Evolutionary conservation across 1,140 invertebrate species (phyloP), one percentile per base, ranked within the genome.

Genomic region (Tetragnatha versicolor): DNA sequence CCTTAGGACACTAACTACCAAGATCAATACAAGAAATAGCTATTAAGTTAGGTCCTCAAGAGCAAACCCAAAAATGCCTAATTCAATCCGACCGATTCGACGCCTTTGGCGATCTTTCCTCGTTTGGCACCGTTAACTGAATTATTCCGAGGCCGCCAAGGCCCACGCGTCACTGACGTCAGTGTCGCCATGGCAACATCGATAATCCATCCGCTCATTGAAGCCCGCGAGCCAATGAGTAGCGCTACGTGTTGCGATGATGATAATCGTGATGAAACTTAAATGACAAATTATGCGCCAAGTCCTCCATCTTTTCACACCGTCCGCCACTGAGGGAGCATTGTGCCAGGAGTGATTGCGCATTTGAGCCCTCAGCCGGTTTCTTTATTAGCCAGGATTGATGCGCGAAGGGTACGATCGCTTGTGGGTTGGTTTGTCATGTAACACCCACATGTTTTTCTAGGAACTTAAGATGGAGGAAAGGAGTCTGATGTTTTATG

Each of bases 201-300:
- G 72, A 75, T 75, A 75, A 75, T 75, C 72, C 45, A 75, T 63
- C 58, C 58, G 55, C 58, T 75, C 72, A 75, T 75, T 75, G 55
- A 75, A 37, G 72, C 58, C 42, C 72, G 31, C 29, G 72, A 75
- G 58, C 72, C 72, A 75, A 75, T 75, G 72, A 63, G 42, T 63
- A 58, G 42, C 42, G 39, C 58, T 63, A 61, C 42, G 37, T 58
- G 33, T 73, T 27, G 27, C n/a, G 35, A 35, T 73, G 69, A 73
- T 73, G 33, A 73, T 73, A 47, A 51, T 60, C 53, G 31, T 73
- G 51, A 60, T 73, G 27, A 60, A 60, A 51, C 39, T 60, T 12
- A 51, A 73, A 60, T 73, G 69, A 73, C 69, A 73, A 73, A 73
- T 73, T 51, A 60, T 73, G 6, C 17, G n/a, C 35, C 17, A n/a